Evolutionary conservation across 1,140 invertebrate species (phyloP), one percentile per base, ranked within the genome.

Genomic region (Bombyx mandarina): DNA sequence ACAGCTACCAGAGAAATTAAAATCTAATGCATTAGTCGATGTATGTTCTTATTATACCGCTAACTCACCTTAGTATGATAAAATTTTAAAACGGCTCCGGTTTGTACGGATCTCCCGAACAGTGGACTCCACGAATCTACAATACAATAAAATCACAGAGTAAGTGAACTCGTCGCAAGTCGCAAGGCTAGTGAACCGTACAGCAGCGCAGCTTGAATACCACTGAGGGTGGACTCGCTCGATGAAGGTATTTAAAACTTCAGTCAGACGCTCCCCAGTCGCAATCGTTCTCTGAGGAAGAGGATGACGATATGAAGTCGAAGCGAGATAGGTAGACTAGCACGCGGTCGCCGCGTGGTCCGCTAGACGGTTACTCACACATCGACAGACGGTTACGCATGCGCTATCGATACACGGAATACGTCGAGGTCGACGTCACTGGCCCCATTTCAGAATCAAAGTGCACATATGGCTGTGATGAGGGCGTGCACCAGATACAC

Each of bases 191-290:
- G 57, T 61, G 62, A 60, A 77, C 63, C 70, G 73, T 68, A 65
- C 66, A 57, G 72, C 48, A 73, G 66, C 68, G 67, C 71, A 75
- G 66, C 73, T 79, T 63, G 71, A 77, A 73, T 73, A 75, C 69
- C 65, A 86, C 83, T 86, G 80, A 81, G 77, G 73, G 77, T 71
- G 73, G 73, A 66, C 63, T 65, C 69, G 65, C 58, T 56, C 65
- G 57, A 61, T 61, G 62, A 63, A 71, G 75, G 73, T 86, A 86
- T 86, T 86, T 84, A 81, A 84, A 84, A 81, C 82, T 79, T 81
- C 62, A 73, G 12, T 49, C 26, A 12, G 49, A 49, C 26, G 71
- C 73, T 82, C 77, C 82, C 77, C 78, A 66, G 71, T 54, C 57
- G 53, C 54, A 61, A 35, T 49, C 56, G 64, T 64, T 67, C 58